phyloP scores from a whole-genome alignment of 1,140 invertebrate species.

The Platorchestia sp. region DNA sequence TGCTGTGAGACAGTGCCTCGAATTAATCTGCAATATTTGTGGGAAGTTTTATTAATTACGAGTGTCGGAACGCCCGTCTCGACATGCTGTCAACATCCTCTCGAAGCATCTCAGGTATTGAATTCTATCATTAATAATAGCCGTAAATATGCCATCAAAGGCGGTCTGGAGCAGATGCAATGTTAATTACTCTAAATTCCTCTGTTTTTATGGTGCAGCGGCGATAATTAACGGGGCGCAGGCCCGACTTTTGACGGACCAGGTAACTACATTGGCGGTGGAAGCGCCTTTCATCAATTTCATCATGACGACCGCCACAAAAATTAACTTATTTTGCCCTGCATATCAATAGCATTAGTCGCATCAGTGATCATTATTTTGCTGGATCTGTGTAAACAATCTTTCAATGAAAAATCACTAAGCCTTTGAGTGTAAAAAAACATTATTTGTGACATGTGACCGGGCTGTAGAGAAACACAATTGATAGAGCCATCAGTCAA shows the following conservation, averaged over 20 bases:
- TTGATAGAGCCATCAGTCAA: too few species aligned
- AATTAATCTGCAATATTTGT: background rate
- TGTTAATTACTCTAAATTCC: constrained; percentile 10
- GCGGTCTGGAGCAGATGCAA: background rate
- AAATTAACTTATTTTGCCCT: background rate
- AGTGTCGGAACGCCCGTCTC: background rate
- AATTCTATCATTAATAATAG: constrained; percentile 3
- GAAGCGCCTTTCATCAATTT: background rate
- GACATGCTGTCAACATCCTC: background rate
- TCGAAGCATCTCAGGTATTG: background rate
- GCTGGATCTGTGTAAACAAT: too few species aligned
- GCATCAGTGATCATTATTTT: background rate
- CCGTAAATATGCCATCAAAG: background rate
- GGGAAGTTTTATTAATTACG: background rate
- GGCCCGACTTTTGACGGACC: background rate
- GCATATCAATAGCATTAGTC: background rate
- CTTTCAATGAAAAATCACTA: too few species aligned
- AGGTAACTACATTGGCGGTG: background rate
- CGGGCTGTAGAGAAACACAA: too few species aligned
- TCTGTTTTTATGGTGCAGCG: background rate
- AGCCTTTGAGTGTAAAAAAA: too few species aligned
- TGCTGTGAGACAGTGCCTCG: background rate
- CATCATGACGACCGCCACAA: background rate
- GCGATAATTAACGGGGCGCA: background rate
- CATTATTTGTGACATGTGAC: too few species aligned